These are phyloP conservation scores for Solea senegalensis DNA, from an alignment of 2,113 vertebrate genomes.

Conservation along the genomic window DNA sequence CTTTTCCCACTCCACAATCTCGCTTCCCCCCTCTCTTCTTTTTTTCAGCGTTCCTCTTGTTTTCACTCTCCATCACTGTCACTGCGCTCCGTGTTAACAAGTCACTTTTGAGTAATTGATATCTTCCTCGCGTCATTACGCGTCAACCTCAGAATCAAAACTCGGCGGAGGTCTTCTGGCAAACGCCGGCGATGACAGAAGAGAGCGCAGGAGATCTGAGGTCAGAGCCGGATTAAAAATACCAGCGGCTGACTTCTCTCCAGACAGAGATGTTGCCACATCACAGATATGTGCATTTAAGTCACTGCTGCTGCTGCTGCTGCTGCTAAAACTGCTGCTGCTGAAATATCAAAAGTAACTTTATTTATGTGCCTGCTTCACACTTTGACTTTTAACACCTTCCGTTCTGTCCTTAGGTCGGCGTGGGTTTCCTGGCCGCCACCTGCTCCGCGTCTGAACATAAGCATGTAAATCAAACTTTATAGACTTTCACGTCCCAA, in stretches of 20 bases:
- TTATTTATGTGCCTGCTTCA: slow-evolving; percentile 31
- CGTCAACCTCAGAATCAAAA: slow-evolving; percentile 61
- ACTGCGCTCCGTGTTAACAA: slow-evolving; percentile 37
- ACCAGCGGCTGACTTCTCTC: slow-evolving; percentile 25
- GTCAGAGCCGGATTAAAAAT: slow-evolving; percentile 38
- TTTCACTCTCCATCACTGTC: slow-evolving; percentile 51
- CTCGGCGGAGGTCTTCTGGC: slow-evolving; percentile 54
- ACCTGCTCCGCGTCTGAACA: slow-evolving; percentile 22
- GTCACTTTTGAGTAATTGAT: slow-evolving; percentile 57
- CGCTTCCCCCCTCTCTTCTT: neutral
- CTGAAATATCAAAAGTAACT: no score
- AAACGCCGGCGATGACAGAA: slow-evolving; percentile 39
- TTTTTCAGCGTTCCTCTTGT: slow-evolving; percentile 25
- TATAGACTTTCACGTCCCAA: neutral
- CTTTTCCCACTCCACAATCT: slow-evolving; percentile 23
- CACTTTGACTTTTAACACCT: slow-evolving; percentile 15
- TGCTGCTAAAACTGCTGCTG: slow-evolving; percentile 24
- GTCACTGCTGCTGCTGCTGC: neutral
- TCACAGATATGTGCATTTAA: slow-evolving; percentile 15
- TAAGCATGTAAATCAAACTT: slow-evolving; percentile 26
- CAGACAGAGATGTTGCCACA: slow-evolving; percentile 50
- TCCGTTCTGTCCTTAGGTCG: neutral
- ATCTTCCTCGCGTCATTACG: slow-evolving; percentile 60
- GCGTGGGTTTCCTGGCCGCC: slow-evolving; percentile 22
- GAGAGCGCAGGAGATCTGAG: slow-evolving; percentile 38